These are phyloP conservation scores for Perca schrenkii DNA, from an alignment of 2,113 vertebrate species.

Conservation along the genomic window DNA sequence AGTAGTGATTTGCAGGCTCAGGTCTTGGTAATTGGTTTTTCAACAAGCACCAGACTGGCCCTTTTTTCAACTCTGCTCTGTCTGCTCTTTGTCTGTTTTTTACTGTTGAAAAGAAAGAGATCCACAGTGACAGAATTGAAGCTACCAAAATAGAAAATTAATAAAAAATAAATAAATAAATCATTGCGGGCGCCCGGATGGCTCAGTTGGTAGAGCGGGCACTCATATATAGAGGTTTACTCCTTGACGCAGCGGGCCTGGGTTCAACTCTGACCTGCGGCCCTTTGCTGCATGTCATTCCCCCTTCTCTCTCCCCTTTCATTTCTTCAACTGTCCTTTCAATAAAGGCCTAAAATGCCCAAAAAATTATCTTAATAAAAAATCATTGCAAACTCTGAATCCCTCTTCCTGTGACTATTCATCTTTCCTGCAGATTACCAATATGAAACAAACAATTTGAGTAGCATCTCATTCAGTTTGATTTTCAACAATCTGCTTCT, in stretches of 20 bases:
- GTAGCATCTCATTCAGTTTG: conserved; percentile 7
- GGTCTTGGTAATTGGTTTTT: conserved; percentile 46
- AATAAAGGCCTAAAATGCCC: too few species aligned
- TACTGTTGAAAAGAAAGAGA: neutral
- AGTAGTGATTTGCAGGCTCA: conserved; percentile 35
- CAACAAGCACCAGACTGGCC: neutral
- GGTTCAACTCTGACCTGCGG: too few species aligned
- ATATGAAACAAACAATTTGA: neutral
- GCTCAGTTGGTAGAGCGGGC: too few species aligned
- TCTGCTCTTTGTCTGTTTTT: conserved; percentile 53
- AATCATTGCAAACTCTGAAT: conserved; percentile 6
- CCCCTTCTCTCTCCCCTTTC: too few species aligned
- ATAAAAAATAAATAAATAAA: neutral
- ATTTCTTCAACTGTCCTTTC: too few species aligned
- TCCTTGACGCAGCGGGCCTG: too few species aligned
- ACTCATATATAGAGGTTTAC: too few species aligned
- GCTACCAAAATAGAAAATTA: neutral
- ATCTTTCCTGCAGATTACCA: neutral
- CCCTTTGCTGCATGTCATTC: too few species aligned
- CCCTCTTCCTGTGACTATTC: neutral
- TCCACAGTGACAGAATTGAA: neutral
- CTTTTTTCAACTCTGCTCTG: conserved; percentile 9
- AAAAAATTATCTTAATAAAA: too few species aligned
- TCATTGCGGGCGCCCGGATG: too few species aligned
- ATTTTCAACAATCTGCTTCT: neutral